Base-by-base conservation (phyloP, 2,113 vertebrate genomes). In the Mesocricetus auratus region DNA sequence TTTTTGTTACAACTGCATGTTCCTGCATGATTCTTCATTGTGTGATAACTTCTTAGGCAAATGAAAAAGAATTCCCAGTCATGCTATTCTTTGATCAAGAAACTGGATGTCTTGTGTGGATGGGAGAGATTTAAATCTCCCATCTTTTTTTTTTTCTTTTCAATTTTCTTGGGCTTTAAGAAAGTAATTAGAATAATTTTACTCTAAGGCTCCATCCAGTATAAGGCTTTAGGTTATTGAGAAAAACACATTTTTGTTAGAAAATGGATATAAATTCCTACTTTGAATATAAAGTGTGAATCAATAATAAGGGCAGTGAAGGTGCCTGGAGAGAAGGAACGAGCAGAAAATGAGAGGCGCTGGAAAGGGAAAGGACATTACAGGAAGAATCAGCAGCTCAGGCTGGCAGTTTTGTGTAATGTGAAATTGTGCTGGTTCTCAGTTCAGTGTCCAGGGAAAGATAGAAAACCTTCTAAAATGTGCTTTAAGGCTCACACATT, bases 101-200 rank as follows among this genome's bases (percentile, higher is more conserved):
- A 93, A 71, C 53, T 36, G 19, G 0, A 11, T 73, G 87, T 64
- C 10, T 87, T 47, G 13, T 50, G 8, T 7, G 16, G 60, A 17
- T 64, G 50, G 75, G 39, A 64, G 1, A 85, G 1, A 53, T 97
- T 56, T 24, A 29, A 75, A 73, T 74, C 33, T 86, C 91, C 17
- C 10, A 16, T 90, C 81, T 53, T 92, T 92, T 12, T 15, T 24
- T 5, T 94, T 71, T 94, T 62, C 7, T 94, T 71, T 94, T 62
- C 7, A 15, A n/a, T 88, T 91, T 95, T 33, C 42, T 53, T 83
- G 31, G 56, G 22, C n/a, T 88, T 90, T 29, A 83, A 22, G 21
- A 95, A 93, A 83, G 86, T 93, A 89, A 83, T 87, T 91, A 97
- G 56, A 95, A 93, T 39, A 94, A 47, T 95, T 82, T 96, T 91